These are phyloP conservation scores for Episyrphus balteatus DNA, from an alignment of 1,140 invertebrate genomes.

Conservation along the genomic window DNA sequence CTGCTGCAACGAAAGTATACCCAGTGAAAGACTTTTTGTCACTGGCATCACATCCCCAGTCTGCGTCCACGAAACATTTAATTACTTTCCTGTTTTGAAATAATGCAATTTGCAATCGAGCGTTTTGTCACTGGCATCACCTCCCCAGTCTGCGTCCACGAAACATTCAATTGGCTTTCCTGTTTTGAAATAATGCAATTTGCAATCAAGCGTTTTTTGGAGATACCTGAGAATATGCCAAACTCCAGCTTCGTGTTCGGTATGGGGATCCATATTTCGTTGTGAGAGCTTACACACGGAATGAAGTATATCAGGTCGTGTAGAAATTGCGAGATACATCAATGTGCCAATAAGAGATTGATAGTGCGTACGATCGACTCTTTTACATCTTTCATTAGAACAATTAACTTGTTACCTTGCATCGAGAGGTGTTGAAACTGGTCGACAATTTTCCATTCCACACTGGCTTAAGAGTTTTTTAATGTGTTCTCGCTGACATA, in stretches of 20 bases:
- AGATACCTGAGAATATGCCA: conserved; percentile 7
- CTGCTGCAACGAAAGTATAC: conserved; percentile 19
- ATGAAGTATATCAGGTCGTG: conserved; percentile 6
- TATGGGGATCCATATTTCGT: conserved; percentile 2
- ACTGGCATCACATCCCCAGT: no score
- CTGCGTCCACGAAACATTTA: no score
- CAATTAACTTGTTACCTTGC: conserved; percentile 2
- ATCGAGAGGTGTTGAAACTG: conserved; percentile 1
- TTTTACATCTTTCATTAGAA: neutral
- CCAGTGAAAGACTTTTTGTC: conserved; percentile 29
- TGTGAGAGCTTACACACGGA: conserved; percentile 6
- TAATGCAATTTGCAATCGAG: no score
- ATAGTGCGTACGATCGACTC: conserved; percentile 1
- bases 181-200: no score
- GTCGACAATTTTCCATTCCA: conserved; percentile 6
- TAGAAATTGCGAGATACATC: conserved; percentile 5
- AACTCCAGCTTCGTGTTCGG: conserved; percentile 3
- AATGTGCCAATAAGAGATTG: no score
- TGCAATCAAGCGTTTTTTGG: no score
- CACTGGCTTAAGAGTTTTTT: conserved; percentile 1
- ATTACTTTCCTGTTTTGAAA: no score
- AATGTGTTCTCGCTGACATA: neutral
- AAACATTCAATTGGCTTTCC: no score
- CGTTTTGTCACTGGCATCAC: no score
- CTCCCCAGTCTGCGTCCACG: no score